These are phyloP conservation scores for Acronicta alni DNA, from an alignment of 2,888 invertebrate genomes.

Conservation along the genomic window DNA sequence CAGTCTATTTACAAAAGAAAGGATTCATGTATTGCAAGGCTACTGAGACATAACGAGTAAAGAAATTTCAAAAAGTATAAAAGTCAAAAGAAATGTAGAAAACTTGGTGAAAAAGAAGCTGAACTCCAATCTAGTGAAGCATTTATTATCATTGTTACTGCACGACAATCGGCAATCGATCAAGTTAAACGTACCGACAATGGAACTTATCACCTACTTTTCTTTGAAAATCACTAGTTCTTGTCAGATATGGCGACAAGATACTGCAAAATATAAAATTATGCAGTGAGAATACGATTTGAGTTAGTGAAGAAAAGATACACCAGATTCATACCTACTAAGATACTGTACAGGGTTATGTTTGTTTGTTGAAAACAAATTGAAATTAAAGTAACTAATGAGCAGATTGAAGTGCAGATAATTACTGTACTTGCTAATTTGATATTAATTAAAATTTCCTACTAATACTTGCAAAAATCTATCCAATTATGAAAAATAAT, in stretches of 20 bases:
- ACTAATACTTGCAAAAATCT: background rate
- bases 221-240: constrained; percentile 64
- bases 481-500: background rate
- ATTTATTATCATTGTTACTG: constrained; percentile 78
- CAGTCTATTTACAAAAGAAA: background rate
- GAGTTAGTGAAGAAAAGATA: constrained; percentile 1
- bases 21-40: background rate
- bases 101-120: constrained; percentile 51
- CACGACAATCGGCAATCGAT: constrained; percentile 76
- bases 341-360: background rate
- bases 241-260: constrained; percentile 57
- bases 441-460: background rate
- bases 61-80: constrained; percentile 36
- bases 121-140: constrained; percentile 75
- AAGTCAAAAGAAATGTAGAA: constrained; percentile 39
- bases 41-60: constrained; percentile 11
- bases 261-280: constrained; percentile 39
- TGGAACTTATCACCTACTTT: constrained; percentile 71
- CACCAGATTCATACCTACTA: too few species aligned
- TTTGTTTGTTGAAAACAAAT: background rate
- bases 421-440: background rate
- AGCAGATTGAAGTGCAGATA: background rate
- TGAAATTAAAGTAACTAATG: too few species aligned
- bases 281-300: constrained; percentile 35
- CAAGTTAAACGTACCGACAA: constrained; percentile 70